Evolutionary conservation across 2,797 vertebrate species (phyloP).

Genomic region (Eptatretus atami): DNA sequence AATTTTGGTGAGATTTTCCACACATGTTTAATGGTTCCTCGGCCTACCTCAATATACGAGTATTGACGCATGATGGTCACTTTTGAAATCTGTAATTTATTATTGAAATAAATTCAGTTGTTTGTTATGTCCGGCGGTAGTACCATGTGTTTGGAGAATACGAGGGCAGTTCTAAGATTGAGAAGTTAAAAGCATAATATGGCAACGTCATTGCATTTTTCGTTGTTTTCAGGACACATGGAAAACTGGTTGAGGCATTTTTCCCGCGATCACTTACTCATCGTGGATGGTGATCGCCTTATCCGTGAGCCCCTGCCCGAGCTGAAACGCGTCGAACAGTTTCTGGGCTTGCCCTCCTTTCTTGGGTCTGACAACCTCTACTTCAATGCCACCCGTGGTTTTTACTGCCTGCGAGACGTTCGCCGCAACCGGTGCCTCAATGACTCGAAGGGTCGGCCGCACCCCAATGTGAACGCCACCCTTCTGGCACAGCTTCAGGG

Average conservation of each 20-base stretch:
- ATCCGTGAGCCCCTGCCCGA: conserved; percentile 61
- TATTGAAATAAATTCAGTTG: too few relatives aligned
- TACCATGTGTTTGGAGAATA: too few relatives aligned
- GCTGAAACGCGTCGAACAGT: conserved; percentile 54
- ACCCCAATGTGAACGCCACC: conserved; percentile 33
- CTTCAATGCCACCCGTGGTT: conserved; percentile 84
- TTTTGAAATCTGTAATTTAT: too few relatives aligned
- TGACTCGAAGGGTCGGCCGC: conserved; percentile 58
- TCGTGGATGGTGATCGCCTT: conserved; percentile 61
- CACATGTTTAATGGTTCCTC: too few relatives aligned
- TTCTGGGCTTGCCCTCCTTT: conserved; percentile 42
- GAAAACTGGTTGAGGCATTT: conserved; percentile 62
- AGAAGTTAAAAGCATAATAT: too few relatives aligned
- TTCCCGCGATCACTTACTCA: conserved; percentile 32
- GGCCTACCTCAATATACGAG: too few relatives aligned
- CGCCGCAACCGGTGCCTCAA: conserved; percentile 65
- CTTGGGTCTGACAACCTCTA: conserved; percentile 77
- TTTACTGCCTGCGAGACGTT: conserved; percentile 56
- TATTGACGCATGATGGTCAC: too few relatives aligned
- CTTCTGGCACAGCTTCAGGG: conserved; percentile 44
- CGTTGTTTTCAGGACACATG: conserved; percentile 20
- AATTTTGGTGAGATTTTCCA: too few relatives aligned
- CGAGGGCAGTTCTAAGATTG: too few relatives aligned
- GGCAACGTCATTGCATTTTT: too few relatives aligned
- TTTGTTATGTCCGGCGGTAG: too few relatives aligned